phyloP scores from a whole-genome alignment of 37 sponge, comb jelly and placozoan genomes.

The Aphrocallistes beatrix region DNA sequence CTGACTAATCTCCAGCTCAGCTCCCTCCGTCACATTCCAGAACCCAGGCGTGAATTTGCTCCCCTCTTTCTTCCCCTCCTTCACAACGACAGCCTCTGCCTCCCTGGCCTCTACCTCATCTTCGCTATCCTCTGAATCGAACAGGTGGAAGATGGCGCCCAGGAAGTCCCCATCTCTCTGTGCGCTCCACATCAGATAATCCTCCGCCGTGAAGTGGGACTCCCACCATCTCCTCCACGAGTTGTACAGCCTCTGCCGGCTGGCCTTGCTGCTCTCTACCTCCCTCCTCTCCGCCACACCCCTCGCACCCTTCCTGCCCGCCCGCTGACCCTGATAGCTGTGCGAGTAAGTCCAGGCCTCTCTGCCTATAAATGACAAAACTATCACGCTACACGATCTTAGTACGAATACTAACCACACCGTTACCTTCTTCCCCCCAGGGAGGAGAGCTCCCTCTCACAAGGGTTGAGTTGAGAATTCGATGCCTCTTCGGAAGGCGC shows the following conservation, averaged over 20 bases:
- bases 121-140: background rate
- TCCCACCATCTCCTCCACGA: constrained; percentile 7
- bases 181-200: background rate
- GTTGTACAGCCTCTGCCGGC: background rate
- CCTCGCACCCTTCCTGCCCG: background rate
- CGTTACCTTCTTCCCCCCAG: background rate
- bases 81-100: background rate
- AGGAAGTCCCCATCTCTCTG: background rate
- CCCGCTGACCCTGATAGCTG: background rate
- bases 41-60: background rate
- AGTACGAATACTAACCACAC: background rate
- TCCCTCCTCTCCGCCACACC: background rate
- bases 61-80: background rate
- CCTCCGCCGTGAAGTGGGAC: constrained; percentile 4
- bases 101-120: background rate
- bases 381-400: background rate
- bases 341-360: background rate
- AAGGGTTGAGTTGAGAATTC: background rate
- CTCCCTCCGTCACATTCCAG: background rate
- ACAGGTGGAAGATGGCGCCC: background rate
- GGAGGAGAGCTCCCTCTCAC: background rate
- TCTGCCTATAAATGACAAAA: background rate
- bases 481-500: background rate
- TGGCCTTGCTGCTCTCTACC: background rate
- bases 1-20: background rate